Conservation (phyloP, 2,113 vertebrate species). For the Vicugna pacos region DNA sequence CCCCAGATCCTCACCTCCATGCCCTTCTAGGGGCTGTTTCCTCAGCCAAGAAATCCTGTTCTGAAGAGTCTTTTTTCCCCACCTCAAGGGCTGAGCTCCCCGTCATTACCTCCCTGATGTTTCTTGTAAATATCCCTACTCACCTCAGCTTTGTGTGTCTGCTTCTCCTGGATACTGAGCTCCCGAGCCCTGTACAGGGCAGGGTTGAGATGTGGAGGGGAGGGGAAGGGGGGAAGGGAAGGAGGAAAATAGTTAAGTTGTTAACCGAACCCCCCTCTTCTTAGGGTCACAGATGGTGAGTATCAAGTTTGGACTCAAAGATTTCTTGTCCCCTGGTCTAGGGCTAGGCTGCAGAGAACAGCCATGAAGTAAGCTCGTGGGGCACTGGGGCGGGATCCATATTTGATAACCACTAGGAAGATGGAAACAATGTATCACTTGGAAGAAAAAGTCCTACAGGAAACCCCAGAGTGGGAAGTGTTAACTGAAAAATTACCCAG, state of each 20-base stretch:
- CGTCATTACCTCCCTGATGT: rapidly evolving
- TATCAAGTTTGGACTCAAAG: background rate
- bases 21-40: background rate
- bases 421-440: background rate
- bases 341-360: background rate
- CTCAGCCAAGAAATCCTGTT: background rate
- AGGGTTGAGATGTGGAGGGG: background rate
- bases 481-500: background rate
- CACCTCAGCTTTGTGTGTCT: rapidly evolving
- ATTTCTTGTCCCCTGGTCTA: background rate
- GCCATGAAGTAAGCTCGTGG: background rate
- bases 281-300: rapidly evolving
- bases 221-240: no score
- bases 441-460: background rate
- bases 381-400: rapidly evolving
- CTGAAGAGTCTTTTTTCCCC: no score
- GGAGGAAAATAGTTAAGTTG: no score
- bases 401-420: background rate
- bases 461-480: no score
- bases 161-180: background rate
- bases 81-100: no score
- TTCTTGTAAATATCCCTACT: background rate
- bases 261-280: background rate
- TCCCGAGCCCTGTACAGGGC: rapidly evolving
- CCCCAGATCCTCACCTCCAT: background rate